Evolutionary conservation across 1,140 invertebrate species (phyloP).

Genomic region (Steinernema feltiae): DNA sequence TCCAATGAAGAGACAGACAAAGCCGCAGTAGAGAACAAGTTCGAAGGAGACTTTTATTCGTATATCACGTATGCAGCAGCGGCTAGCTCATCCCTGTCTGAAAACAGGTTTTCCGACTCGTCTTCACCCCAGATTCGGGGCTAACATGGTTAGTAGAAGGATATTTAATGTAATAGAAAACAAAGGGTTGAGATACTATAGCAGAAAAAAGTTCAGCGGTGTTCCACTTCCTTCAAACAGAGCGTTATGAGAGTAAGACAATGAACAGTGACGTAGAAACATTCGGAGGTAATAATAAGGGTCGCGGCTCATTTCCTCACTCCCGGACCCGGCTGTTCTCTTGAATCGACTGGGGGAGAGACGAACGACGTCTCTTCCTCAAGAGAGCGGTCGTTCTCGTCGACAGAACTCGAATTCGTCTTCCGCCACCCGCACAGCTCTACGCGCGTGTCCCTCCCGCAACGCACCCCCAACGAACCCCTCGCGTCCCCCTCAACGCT

Average conservation of each 20-base stretch:
- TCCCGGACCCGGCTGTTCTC: background rate
- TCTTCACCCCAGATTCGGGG: background rate
- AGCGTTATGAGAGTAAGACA: too few species aligned
- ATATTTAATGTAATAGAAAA: too few species aligned
- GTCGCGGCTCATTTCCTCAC: too few species aligned
- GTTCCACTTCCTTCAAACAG: too few species aligned
- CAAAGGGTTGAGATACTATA: too few species aligned
- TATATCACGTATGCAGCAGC: background rate
- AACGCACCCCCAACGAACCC: background rate
- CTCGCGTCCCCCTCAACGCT: background rate
- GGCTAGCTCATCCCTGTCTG: background rate
- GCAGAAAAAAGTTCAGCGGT: too few species aligned
- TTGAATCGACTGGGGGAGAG: background rate
- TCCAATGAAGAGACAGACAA: too few species aligned
- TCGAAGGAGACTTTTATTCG: background rate
- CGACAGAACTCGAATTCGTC: background rate
- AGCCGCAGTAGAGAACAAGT: background rate
- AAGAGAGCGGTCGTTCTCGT: background rate
- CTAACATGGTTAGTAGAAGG: background rate
- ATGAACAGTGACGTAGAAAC: background rate
- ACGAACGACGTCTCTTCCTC: constrained; percentile 13
- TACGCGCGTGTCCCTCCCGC: background rate
- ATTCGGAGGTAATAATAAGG: background rate
- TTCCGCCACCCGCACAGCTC: constrained; percentile 9
- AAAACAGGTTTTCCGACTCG: background rate